phyloP scores from a whole-genome alignment of 2,113 vertebrate species.

The Nothobranchius furzeri region DNA sequence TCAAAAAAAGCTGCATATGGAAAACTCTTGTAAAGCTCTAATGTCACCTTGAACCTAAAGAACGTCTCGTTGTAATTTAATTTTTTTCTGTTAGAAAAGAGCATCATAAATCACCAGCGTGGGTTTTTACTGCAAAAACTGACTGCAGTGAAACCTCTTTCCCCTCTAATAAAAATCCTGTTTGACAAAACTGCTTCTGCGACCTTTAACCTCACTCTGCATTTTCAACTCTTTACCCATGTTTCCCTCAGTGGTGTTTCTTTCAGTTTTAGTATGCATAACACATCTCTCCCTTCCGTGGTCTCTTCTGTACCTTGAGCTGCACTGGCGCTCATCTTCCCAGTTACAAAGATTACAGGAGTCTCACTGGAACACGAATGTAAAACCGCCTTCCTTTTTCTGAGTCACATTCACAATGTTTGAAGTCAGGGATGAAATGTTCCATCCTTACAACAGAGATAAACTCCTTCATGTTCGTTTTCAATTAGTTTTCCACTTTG shows the following conservation, averaged over 20 bases:
- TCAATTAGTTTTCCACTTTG: constrained; percentile 44
- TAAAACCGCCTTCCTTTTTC: constrained; percentile 6
- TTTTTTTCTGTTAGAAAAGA: neutral
- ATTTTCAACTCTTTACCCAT: constrained; percentile 9
- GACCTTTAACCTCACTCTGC: constrained; percentile 23
- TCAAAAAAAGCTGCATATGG: no score
- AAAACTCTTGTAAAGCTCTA: neutral
- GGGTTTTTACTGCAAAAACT: neutral
- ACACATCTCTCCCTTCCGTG: neutral
- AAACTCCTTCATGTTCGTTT: constrained; percentile 33
- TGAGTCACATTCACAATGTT: constrained; percentile 6
- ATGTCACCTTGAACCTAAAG: neutral
- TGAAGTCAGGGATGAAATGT: neutral
- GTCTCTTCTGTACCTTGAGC: constrained; percentile 17
- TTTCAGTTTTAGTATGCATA: neutral
- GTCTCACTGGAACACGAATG: constrained; percentile 3
- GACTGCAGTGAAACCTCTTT: neutral
- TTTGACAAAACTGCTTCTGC: constrained; percentile 5
- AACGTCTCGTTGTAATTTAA: neutral
- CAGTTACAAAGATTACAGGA: constrained; percentile 16
- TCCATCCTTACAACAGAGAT: constrained; percentile 34
- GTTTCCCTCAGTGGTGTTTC: constrained; percentile 12
- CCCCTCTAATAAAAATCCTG: neutral
- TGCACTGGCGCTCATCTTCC: constrained; percentile 21
- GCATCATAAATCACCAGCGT: neutral